Conservation (phyloP, 1,140 invertebrate genomes). For the Meloidogyne floridensis region DNA sequence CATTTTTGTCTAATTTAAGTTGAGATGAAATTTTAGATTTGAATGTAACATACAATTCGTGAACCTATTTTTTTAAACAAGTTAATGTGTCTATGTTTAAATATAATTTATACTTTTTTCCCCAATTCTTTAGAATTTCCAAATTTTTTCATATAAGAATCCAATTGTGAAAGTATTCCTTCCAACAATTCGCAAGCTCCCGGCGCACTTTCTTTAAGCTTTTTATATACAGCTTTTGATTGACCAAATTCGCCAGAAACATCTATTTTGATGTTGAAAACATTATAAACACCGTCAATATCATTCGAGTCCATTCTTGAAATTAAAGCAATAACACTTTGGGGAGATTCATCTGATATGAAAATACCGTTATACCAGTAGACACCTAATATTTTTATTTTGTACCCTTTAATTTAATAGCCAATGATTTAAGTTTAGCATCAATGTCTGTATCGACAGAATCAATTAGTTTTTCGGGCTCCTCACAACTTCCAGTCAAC, state of each 20-base stretch:
- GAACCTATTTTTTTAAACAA: not conserved
- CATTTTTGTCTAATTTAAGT: not conserved
- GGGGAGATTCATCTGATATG: not conserved
- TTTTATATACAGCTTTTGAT: not conserved
- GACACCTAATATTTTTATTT: not conserved
- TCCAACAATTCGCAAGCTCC: not conserved
- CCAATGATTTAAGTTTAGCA: not conserved
- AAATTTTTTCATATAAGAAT: not conserved
- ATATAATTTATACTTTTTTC: not conserved
- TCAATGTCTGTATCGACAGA: not conserved
- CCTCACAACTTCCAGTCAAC: not conserved
- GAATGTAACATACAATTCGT: not conserved
- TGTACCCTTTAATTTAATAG: not conserved
- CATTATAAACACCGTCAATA: not conserved
- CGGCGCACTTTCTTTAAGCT: not conserved
- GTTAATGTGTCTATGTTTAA: not conserved
- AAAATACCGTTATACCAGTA: too few species aligned
- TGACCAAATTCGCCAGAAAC: not conserved
- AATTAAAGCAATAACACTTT: not conserved
- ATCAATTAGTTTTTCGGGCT: not conserved
- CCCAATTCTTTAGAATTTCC: not conserved
- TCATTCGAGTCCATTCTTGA: not conserved
- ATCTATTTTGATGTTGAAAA: not conserved
- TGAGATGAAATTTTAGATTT: not conserved
- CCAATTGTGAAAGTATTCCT: not conserved